These are phyloP conservation scores for Eristalis pertinax DNA, from an alignment of 2,888 invertebrate genomes.

Conservation along the genomic window DNA sequence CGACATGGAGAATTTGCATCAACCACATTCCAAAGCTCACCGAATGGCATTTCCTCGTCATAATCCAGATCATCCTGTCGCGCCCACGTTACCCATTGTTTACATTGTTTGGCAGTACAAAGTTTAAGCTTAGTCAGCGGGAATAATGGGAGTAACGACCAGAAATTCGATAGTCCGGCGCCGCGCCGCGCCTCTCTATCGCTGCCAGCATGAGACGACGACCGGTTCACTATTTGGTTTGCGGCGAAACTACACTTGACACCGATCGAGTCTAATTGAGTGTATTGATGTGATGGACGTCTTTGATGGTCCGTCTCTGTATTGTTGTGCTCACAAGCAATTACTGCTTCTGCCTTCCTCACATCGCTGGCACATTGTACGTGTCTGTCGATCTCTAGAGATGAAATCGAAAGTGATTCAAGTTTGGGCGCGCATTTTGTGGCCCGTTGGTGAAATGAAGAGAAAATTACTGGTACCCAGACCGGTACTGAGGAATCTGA, in stretches of 20 bases:
- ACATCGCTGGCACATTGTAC: neutral
- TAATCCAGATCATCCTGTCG: neutral
- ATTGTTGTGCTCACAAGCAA: neutral
- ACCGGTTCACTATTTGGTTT: neutral
- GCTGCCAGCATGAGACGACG: slow-evolving; percentile 16
- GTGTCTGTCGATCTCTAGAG: slow-evolving; percentile 13
- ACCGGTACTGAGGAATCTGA: neutral
- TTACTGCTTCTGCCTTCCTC: slow-evolving; percentile 17
- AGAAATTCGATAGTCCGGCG: neutral
- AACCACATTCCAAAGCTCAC: neutral
- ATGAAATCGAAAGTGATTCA: slow-evolving; percentile 58
- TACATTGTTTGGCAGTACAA: neutral
- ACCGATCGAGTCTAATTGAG: slow-evolving; percentile 28
- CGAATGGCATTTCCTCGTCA: slow-evolving; percentile 22
- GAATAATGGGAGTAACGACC: slow-evolving; percentile 20
- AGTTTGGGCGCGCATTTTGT: slow-evolving; percentile 3
- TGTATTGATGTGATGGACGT: slow-evolving; percentile 8
- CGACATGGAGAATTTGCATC: no score
- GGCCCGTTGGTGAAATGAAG: slow-evolving; percentile 28
- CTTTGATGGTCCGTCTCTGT: neutral
- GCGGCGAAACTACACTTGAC: slow-evolving; percentile 38
- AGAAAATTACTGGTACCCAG: slow-evolving; percentile 22
- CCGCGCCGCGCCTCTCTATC: neutral
- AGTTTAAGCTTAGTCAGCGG: slow-evolving; percentile 34
- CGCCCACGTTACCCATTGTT: neutral